These are phyloP conservation scores for Cryptotis parvus DNA, from an alignment of 2,113 vertebrate genomes.

Conservation along the genomic window DNA sequence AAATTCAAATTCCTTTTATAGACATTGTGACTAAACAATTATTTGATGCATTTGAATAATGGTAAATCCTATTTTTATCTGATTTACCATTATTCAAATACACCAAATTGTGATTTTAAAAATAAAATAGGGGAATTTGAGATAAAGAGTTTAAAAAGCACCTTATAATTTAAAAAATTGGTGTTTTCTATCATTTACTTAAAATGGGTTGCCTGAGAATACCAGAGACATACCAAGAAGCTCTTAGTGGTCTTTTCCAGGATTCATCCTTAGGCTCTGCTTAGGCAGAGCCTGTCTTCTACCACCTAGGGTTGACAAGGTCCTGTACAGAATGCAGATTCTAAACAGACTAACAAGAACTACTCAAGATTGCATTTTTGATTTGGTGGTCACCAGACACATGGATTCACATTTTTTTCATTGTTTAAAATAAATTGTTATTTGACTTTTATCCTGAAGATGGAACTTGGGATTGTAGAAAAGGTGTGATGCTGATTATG, in stretches of 20 bases:
- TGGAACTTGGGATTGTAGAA: neutral
- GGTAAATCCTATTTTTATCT: neutral
- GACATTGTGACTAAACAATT: neutral
- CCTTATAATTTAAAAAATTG: too few relatives aligned
- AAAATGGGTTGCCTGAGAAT: too few relatives aligned
- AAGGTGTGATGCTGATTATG: slow-evolving; percentile 23
- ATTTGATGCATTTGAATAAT: neutral
- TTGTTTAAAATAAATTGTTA: neutral
- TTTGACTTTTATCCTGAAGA: neutral
- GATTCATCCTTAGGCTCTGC: too few relatives aligned
- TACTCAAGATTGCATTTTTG: neutral
- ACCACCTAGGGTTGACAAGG: neutral
- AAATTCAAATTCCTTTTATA: slow-evolving; percentile 16
- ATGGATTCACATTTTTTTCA: neutral
- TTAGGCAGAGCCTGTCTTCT: too few relatives aligned
- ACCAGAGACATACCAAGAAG: too few relatives aligned
- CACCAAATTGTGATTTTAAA: too few relatives aligned
- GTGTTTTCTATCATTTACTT: too few relatives aligned
- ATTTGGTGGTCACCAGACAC: neutral
- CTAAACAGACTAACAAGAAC: neutral
- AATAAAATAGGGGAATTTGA: neutral
- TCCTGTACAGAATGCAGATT: neutral
- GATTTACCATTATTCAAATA: too few relatives aligned
- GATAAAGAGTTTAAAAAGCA: neutral
- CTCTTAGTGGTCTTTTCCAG: too few relatives aligned